phyloP scores from a whole-genome alignment of 2,888 invertebrate species.

The Leucoma salicis region DNA sequence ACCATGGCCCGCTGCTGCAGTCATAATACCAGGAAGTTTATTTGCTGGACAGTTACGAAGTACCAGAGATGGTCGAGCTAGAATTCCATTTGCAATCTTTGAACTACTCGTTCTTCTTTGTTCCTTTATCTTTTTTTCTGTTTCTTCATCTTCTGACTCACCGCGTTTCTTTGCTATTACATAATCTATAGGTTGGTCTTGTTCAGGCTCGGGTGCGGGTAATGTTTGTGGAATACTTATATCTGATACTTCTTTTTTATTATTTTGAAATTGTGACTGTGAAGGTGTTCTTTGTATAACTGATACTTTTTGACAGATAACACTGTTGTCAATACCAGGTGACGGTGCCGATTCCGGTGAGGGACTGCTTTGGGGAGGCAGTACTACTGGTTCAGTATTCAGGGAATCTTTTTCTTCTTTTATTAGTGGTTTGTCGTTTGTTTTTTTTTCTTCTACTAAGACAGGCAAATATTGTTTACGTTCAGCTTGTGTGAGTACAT shows the following conservation, averaged over 20 bases:
- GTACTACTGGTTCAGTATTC: conserved; percentile 84
- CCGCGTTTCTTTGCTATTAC: conserved; percentile 91
- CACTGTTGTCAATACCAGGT: conserved; percentile 85
- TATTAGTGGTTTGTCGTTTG: conserved; percentile 76
- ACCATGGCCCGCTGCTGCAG: conserved; percentile 91
- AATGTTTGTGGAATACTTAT: conserved; percentile 76
- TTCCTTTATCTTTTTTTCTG: conserved; percentile 86
- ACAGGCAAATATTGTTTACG: conserved; percentile 88
- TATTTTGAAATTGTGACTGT: conserved; percentile 73
- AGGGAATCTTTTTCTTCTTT: conserved; percentile 85
- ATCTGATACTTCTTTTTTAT: conserved; percentile 72
- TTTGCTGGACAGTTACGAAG: conserved; percentile 79
- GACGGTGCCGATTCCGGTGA: conserved; percentile 82
- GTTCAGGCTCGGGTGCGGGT: conserved; percentile 84
- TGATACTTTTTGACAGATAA: conserved; percentile 87
- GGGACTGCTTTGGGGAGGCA: conserved; percentile 75
- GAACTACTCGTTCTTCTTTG: conserved; percentile 86
- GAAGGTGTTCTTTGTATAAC: conserved; percentile 92
- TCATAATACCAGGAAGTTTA: conserved; percentile 85
- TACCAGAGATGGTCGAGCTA: conserved; percentile 78
- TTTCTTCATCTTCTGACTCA: conserved; percentile 85
- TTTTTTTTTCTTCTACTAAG: conserved; percentile 81
- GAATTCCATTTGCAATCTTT: conserved; percentile 83
- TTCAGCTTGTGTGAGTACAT: conserved; percentile 91
- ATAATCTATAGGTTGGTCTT: conserved; percentile 94